Evolutionary conservation across 2,797 vertebrate genomes (phyloP).

Genomic region (Antrozous pallidus): DNA sequence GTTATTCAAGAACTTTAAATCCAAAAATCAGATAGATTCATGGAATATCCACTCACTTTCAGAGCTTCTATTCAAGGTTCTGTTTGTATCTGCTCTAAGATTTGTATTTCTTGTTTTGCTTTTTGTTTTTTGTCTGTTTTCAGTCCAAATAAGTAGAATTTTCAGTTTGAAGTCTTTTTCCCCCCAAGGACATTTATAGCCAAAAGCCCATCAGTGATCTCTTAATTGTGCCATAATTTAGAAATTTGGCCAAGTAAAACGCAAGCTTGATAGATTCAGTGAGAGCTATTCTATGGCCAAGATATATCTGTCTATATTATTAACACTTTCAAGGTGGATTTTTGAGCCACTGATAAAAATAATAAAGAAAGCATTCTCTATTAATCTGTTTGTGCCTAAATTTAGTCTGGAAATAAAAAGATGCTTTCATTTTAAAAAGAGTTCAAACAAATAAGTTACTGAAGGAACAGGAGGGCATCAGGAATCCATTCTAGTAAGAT

Average conservation of each 20-base stretch:
- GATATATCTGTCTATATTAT: background rate
- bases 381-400: background rate
- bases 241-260: background rate
- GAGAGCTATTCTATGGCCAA: background rate
- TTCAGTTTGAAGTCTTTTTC: background rate
- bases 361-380: background rate
- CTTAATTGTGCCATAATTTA: background rate
- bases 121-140: background rate
- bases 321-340: background rate
- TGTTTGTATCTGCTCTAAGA: background rate
- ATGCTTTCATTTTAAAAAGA: slow-evolving; percentile 27
- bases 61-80: background rate
- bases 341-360: background rate
- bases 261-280: background rate
- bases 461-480: background rate
- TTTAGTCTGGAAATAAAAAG: background rate
- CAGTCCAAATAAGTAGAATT: background rate
- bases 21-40: background rate
- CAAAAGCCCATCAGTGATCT: background rate
- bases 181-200: background rate
- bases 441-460: slow-evolving; percentile 31
- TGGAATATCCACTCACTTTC: background rate
- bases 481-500: slow-evolving; percentile 40
- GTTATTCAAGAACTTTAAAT: background rate
- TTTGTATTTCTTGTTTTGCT: background rate